These are phyloP conservation scores for Cephus pygmeus DNA, from an alignment of 2,888 invertebrate species.

Conservation along the genomic window DNA sequence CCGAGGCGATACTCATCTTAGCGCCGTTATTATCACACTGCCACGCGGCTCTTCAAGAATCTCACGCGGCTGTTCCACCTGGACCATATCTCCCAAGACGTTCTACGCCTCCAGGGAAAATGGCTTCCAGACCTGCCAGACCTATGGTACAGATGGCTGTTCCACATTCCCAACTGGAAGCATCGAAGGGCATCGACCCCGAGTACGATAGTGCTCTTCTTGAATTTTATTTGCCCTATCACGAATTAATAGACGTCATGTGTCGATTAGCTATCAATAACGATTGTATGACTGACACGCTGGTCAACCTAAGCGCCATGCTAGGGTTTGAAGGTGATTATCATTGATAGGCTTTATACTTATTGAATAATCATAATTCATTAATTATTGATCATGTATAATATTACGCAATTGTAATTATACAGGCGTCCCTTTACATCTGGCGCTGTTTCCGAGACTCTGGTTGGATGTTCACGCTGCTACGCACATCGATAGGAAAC, in stretches of 20 bases:
- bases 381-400: not conserved
- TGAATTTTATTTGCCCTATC: constrained; percentile 88
- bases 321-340: constrained; percentile 83
- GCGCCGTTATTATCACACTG: constrained; percentile 89
- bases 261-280: constrained; percentile 91
- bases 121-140: constrained; percentile 77
- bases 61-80: constrained; percentile 76
- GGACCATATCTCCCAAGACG: constrained; percentile 84
- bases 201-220: constrained; percentile 81
- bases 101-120: constrained; percentile 72
- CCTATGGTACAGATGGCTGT: constrained; percentile 90
- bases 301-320: constrained; percentile 88
- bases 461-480: constrained; percentile 90
- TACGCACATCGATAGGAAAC: constrained; percentile 79
- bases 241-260: constrained; percentile 87
- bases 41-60: constrained; percentile 82
- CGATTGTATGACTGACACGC: constrained; percentile 85
- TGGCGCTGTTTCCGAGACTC: constrained; percentile 89
- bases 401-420: not conserved
- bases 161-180: constrained; percentile 79
- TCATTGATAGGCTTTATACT: not conserved
- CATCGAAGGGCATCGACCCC: constrained; percentile 78
- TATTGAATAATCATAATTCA: not conserved
- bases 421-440: constrained; percentile 81
- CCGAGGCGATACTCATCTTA: constrained; percentile 82